Evolutionary conservation across 2,888 invertebrate genomes (phyloP), one percentile per base, ranked within the genome.

Genomic region (Muschampia plurimacula): DNA sequence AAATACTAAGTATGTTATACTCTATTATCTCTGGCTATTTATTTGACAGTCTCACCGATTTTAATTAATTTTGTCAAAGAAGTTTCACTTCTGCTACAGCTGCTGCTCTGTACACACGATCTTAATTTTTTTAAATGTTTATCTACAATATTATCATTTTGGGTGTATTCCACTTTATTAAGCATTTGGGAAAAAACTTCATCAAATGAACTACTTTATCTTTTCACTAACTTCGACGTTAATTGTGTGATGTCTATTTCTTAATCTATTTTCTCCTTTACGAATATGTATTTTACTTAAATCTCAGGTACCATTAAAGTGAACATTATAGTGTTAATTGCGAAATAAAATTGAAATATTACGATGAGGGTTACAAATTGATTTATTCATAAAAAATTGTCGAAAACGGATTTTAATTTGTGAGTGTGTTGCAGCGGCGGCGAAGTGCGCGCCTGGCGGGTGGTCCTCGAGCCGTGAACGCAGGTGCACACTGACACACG

Each of bases 371-470:
- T 49, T 49, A 2, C 8, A 12, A 49, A 49, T 49, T 49, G 5
- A 10, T 2, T 5, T 10, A 49, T 39, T 5, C 6, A 65, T 22
- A 41, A 12, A 1, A 67, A 0, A 22, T 15, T 68, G 59, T 13
- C 15, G n/a, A n/a, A 59, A 32, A 44, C 49, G 36, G 36, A 12
- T n/a, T 71, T 70, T 74, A 78, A 79, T 65, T 66, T 77, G 80
- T 79, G 82, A 83, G 86, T 91, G 86, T 93, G 90, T 96, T 96
- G 88, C 96, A 96, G 96, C 95, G 95, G 96, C 95, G 96, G 96
- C 89, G 96, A 96, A 91, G 96, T 96, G 92, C 96, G 96, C 89
- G 95, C 96, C 88, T 96, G 96, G 96, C 91, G 94, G 81, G 82
- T 92, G 83, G 78, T 88, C 85, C 83, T 84, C 86, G 93, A 94